Evolutionary conservation across 2,888 invertebrate genomes (phyloP).

Genomic region (Melipona beecheii): DNA sequence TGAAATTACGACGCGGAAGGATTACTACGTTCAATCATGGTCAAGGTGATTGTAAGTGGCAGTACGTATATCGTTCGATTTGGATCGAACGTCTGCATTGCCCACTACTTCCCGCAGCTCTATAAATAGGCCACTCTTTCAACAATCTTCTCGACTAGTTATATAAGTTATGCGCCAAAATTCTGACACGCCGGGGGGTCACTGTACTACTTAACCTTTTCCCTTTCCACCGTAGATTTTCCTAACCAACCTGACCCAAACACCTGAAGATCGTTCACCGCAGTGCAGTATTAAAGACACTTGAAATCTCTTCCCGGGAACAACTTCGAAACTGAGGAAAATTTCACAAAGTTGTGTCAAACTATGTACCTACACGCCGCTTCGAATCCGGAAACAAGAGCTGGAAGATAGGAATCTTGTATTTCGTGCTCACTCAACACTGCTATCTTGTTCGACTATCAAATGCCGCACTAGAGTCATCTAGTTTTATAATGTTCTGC

Average conservation of each 20-base stretch:
- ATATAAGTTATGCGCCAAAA: conserved; percentile 50
- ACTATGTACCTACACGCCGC: no score
- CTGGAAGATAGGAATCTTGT: not conserved
- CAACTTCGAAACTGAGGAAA: not conserved
- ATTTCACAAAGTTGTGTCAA: not conserved
- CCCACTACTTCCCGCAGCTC: conserved; percentile 17
- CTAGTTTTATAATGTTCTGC: no score
- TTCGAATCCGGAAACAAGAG: no score
- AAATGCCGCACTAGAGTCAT: no score
- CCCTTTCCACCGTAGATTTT: no score
- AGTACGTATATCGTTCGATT: conserved; percentile 15
- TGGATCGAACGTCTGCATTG: conserved; percentile 53
- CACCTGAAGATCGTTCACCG: not conserved
- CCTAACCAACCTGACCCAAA: no score
- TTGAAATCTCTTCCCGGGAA: not conserved
- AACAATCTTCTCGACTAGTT: conserved; percentile 13
- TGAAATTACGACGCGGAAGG: conserved; percentile 36
- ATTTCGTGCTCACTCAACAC: not conserved
- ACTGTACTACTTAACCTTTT: not conserved
- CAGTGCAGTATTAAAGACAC: conserved; percentile 13
- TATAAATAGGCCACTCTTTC: conserved; percentile 38
- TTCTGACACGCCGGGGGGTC: not conserved
- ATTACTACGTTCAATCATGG: conserved; percentile 36
- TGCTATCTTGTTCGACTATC: no score
- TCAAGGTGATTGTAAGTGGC: conserved; percentile 36